Evolutionary conservation across 2,797 vertebrate species (phyloP).

Genomic region (Onychomys leucogaster): DNA sequence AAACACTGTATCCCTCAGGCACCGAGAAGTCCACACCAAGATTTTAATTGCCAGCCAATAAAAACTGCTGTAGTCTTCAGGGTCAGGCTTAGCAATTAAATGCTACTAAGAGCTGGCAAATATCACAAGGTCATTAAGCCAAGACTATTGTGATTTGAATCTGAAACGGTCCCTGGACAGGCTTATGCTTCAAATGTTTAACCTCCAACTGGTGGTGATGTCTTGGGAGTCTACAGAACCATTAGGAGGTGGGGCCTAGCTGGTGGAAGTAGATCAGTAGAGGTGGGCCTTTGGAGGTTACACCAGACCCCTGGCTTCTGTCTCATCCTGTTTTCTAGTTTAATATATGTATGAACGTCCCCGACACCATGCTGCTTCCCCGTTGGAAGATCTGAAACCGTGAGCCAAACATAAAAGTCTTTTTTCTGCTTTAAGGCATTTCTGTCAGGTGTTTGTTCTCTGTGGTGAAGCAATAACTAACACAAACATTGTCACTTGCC

Average conservation of each 20-base stretch:
- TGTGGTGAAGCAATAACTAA: not conserved
- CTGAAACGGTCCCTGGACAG: not conserved
- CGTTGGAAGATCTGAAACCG: not conserved
- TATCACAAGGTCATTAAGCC: not conserved
- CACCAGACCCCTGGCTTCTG: not conserved
- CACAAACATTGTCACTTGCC: not conserved
- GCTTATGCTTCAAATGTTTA: no score
- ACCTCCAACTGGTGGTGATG: not conserved
- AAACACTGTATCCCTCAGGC: not conserved
- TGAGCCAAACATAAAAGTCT: not conserved
- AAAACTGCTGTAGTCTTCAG: not conserved
- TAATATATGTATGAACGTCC: no score
- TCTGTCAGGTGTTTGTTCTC: not conserved
- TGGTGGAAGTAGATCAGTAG: not conserved
- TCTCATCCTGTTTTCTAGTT: not conserved
- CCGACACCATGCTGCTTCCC: not conserved
- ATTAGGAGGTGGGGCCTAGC: no score
- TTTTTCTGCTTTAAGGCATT: not conserved
- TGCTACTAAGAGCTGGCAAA: not conserved
- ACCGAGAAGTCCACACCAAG: not conserved
- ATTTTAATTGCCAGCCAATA: not conserved
- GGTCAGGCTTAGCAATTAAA: conserved; percentile 38
- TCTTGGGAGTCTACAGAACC: not conserved
- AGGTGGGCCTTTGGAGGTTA: not conserved
- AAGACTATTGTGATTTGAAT: not conserved